Evolutionary conservation across 2,113 vertebrate species (phyloP), one percentile per base, ranked within the genome.

Genomic region (Litocranius walleri): DNA sequence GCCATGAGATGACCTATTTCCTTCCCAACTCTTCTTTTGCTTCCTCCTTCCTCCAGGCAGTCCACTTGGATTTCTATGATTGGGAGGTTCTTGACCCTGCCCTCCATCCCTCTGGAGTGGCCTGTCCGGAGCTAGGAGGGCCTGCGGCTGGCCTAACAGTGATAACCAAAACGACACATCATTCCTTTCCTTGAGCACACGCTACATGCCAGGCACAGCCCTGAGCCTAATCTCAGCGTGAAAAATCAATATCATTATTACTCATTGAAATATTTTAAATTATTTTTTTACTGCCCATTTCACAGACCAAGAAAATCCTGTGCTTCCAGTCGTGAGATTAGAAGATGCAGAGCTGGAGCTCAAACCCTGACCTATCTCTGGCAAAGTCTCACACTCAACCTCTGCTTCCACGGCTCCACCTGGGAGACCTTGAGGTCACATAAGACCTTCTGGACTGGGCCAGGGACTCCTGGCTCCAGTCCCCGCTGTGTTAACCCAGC

Each of bases 11-110:
- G n/a, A 57, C 88, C 29, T 84, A 25, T 15, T 3, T 59, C 54
- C 61, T 90, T 54, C 86, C 78, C 54, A 82, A 93, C 12, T 14
- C 84, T 57, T 50, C 54, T 43, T 40, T 56, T 54, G 56, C 57
- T 82, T 82, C 90, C 64, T 97, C 57, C 57, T 90, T 97, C 74
- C 57, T 90, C 40, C 57, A 84, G 85, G 81, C 48, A 77, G 94
- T n/a, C 50, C 57, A 21, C 45, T 14, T 27, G 50, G 67, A 80
- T 45, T 85, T 56, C 84, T 56, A 7, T 0, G 11, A 50, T n/a
- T 56, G 48, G 12, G 45, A 87, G 16, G 71, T 4, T 11, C n/a
- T 45, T 6, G 2, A 48, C 52, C 19, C 48, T 50, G 13, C 29
- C 45, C 87, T 93, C 64, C 23, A 71, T 36, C 17, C 15, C 27